Conservation (phyloP, 2,888 invertebrate genomes). For the Eilema depressum region DNA sequence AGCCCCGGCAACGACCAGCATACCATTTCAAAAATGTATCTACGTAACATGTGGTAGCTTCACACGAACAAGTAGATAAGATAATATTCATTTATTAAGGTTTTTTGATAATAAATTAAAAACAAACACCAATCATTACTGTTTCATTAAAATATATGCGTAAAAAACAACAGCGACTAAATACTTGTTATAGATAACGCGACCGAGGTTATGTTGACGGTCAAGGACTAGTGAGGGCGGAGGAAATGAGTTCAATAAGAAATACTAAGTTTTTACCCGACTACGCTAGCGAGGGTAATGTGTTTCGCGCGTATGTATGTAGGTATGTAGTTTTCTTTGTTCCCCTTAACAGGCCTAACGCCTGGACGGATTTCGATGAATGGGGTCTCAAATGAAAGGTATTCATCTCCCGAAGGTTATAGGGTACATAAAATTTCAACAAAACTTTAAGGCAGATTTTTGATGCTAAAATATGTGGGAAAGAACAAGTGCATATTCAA, state of each 20-base stretch:
- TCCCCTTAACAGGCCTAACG: too few relatives aligned
- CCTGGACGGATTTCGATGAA: too few relatives aligned
- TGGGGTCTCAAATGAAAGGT: too few relatives aligned
- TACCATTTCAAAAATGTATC: not conserved
- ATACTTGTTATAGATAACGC: conserved; percentile 1
- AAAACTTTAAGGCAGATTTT: too few relatives aligned
- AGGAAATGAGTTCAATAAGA: not conserved
- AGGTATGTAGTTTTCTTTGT: too few relatives aligned
- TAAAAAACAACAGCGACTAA: not conserved
- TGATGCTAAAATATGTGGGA: too few relatives aligned
- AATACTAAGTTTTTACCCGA: not conserved
- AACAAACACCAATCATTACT: not conserved
- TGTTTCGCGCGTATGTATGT: too few relatives aligned
- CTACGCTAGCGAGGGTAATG: too few relatives aligned
- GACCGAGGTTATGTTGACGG: not conserved
- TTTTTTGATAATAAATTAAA: not conserved
- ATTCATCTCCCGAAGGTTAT: too few relatives aligned
- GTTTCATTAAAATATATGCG: not conserved
- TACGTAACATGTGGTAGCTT: not conserved
- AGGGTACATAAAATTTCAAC: too few relatives aligned
- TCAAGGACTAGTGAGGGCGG: not conserved
- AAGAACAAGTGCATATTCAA: too few relatives aligned
- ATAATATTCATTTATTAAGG: not conserved
- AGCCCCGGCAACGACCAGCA: not conserved
- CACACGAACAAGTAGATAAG: not conserved